Conservation (phyloP, 2,113 vertebrate genomes). For the Coregonus clupeaformis region DNA sequence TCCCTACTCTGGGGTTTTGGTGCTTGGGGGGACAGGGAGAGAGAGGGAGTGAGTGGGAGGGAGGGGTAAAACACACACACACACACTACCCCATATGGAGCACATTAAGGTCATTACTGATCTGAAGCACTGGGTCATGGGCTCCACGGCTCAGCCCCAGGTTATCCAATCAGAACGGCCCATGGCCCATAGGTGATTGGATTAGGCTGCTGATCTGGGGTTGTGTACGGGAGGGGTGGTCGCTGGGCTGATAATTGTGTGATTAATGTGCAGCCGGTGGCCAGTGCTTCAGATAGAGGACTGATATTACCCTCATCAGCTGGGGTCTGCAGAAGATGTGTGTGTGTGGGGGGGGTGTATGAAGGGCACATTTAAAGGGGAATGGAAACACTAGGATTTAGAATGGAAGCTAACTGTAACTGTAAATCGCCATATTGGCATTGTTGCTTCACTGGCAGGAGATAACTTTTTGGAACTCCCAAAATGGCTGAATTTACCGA, state of each 20-base stretch:
- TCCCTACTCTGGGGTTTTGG: too few relatives aligned
- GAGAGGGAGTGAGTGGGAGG: not conserved
- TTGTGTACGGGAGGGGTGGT: slow-evolving; percentile 13
- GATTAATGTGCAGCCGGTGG: slow-evolving; percentile 62
- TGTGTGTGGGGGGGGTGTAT: too few relatives aligned
- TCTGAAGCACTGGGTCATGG: slow-evolving; percentile 65
- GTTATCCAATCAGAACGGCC: slow-evolving; percentile 66
- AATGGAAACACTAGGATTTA: too few relatives aligned
- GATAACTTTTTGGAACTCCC: too few relatives aligned
- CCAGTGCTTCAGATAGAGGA: slow-evolving; percentile 20
- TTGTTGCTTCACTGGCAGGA: too few relatives aligned
- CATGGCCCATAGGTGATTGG: slow-evolving; percentile 65
- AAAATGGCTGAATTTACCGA: too few relatives aligned
- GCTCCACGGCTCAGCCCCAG: slow-evolving; percentile 53
- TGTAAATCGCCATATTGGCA: too few relatives aligned
- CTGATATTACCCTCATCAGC: too few relatives aligned
- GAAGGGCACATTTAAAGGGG: too few relatives aligned
- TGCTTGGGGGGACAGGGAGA: not conserved
- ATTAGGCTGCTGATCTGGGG: slow-evolving; percentile 44
- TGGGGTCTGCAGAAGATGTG: too few relatives aligned
- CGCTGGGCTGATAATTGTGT: slow-evolving; percentile 59
- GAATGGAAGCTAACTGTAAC: too few relatives aligned
- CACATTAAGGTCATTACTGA: slow-evolving; percentile 70
- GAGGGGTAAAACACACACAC: not conserved
- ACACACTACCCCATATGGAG: slow-evolving; percentile 60